phyloP scores from a whole-genome alignment of 2,113 vertebrate genomes.

The Neodontobutis hainanensis region DNA sequence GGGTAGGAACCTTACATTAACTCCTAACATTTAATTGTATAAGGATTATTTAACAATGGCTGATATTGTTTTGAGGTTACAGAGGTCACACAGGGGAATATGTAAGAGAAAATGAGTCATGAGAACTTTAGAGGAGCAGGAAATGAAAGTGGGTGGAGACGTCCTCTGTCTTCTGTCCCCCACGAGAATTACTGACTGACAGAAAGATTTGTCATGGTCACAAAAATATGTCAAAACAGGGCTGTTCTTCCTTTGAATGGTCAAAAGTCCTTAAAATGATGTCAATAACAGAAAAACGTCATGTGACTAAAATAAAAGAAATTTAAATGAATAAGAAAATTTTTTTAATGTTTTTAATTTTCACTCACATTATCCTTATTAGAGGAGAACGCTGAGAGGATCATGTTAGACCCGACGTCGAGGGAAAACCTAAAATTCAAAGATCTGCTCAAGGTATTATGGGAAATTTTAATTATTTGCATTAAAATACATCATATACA shows the following conservation, averaged over 20 bases:
- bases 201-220: conserved; percentile 2
- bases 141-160: conserved; percentile 62
- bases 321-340: not conserved
- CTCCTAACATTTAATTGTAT: not conserved
- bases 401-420: conserved; percentile 91
- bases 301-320: not conserved
- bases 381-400: conserved; percentile 97
- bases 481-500: no score
- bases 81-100: not conserved
- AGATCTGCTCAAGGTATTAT: conserved; percentile 90
- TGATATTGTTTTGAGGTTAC: not conserved
- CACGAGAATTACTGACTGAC: conserved; percentile 38
- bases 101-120: conserved; percentile 15
- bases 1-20: conserved; percentile 74
- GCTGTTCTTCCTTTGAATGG: no score
- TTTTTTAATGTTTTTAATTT: not conserved
- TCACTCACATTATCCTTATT: conserved; percentile 31
- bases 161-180: conserved; percentile 14
- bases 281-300: no score
- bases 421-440: conserved; percentile 91
- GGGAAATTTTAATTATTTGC: not conserved
- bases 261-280: no score
- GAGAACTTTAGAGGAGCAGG: conserved; percentile 40
- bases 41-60: no score
- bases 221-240: not conserved